Conservation (phyloP, 2,888 invertebrate genomes). For the Erebia aethiops region DNA sequence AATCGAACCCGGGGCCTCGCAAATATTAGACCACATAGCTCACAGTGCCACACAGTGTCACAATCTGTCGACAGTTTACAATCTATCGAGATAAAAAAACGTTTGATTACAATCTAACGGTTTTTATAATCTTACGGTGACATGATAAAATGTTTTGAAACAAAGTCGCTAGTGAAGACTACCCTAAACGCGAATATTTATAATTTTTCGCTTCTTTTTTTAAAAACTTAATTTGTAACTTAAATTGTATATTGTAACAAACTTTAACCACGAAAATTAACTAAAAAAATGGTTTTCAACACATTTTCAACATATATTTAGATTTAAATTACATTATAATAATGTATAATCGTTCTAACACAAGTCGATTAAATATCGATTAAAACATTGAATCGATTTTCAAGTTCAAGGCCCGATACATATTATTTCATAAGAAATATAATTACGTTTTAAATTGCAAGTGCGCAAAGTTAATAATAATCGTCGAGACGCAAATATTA, state of each 20-base stretch:
- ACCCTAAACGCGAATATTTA: not conserved
- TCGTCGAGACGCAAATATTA: no score
- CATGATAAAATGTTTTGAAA: not conserved
- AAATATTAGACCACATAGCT: no score
- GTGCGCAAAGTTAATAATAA: no score
- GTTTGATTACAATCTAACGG: no score
- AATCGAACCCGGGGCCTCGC: no score
- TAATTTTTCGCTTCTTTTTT: not conserved
- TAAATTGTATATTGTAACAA: no score
- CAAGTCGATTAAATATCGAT: conserved; percentile 3
- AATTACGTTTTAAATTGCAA: no score
- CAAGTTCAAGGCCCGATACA: not conserved
- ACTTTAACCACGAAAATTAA: not conserved
- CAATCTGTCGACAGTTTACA: no score
- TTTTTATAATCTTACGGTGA: no score
- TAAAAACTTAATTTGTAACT: conserved; percentile 1
- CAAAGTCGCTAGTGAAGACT: conserved; percentile 5
- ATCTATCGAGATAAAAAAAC: no score
- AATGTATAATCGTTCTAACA: conserved; percentile 16
- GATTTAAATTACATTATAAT: conserved; percentile 15
- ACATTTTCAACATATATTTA: conserved; percentile 16
- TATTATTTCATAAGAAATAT: not conserved
- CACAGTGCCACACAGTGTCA: no score
- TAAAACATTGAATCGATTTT: not conserved
- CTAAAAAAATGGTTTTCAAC: conserved; percentile 3